Evolutionary conservation across 2,888 invertebrate species (phyloP).

Genomic region (Chorisops tibialis): DNA sequence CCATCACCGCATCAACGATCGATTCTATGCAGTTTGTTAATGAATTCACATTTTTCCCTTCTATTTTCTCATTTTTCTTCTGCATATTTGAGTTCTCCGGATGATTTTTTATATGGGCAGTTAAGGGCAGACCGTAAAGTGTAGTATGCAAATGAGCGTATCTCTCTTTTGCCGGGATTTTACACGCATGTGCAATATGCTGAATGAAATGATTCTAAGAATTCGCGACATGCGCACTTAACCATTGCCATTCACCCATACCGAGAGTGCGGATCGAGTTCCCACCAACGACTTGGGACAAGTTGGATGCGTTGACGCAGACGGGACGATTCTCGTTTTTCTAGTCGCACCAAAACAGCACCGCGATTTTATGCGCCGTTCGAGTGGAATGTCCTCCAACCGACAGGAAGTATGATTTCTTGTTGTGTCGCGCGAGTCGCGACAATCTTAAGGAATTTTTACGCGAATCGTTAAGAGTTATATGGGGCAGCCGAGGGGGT

Average conservation of each 20-base stretch:
- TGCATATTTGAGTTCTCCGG: background rate
- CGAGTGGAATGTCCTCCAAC: no score
- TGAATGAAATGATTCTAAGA: constrained; percentile 24
- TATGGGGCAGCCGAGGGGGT: no score
- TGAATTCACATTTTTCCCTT: constrained; percentile 1
- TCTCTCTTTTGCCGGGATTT: constrained; percentile 8
- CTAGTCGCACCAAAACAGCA: no score
- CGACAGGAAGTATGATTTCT: no score
- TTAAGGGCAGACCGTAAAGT: constrained; percentile 16
- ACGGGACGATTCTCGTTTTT: no score
- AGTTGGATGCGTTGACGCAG: no score
- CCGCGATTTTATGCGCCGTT: no score
- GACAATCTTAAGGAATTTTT: no score
- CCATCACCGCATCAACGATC: background rate
- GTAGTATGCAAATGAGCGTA: constrained; percentile 22
- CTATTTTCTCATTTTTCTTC: background rate
- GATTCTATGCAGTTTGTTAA: constrained; percentile 21
- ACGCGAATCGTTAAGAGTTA: no score
- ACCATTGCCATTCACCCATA: constrained; percentile 8
- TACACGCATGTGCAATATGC: constrained; percentile 21
- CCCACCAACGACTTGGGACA: no score
- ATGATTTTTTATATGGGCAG: background rate
- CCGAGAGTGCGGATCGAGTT: no score
- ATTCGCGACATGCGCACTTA: constrained; percentile 13
- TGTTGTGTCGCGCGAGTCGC: no score